phyloP scores from a whole-genome alignment of 2,888 invertebrate species.

The Mimumesa dahlbomi region DNA sequence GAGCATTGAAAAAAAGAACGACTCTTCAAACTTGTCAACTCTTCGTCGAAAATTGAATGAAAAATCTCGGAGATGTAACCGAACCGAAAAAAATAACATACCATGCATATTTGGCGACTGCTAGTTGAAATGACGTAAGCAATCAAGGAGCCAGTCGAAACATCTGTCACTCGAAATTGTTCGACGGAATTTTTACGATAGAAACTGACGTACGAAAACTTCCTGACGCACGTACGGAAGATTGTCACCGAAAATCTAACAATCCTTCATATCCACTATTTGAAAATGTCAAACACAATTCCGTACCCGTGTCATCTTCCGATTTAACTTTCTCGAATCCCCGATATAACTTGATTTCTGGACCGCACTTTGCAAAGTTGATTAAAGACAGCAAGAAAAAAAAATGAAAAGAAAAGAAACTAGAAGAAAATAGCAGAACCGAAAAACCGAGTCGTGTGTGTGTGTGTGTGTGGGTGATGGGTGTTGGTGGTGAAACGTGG shows the following conservation, averaged over 20 bases:
- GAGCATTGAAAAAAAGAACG: too few relatives aligned
- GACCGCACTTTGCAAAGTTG: too few relatives aligned
- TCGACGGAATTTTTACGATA: background rate
- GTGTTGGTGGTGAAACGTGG: slow-evolving; percentile 27
- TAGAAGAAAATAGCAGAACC: too few relatives aligned
- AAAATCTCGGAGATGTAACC: too few relatives aligned
- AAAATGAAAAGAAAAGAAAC: background rate
- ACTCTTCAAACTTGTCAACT: too few relatives aligned
- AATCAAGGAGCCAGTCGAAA: slow-evolving; percentile 25
- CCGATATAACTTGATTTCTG: too few relatives aligned
- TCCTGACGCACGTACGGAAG: background rate
- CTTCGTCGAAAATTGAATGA: too few relatives aligned
- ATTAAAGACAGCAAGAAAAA: background rate
- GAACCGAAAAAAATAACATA: background rate
- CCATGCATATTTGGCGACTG: slow-evolving; percentile 2
- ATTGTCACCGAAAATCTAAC: too few relatives aligned
- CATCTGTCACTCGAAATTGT: slow-evolving; percentile 14
- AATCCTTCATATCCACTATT: too few relatives aligned
- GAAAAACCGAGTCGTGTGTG: background rate
- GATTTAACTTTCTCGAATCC: background rate
- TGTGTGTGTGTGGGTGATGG: background rate
- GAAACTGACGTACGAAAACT: background rate
- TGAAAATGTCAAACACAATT: too few relatives aligned
- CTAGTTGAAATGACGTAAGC: slow-evolving; percentile 32
- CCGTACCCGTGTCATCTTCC: too few relatives aligned